Percentiles rank a stretch among this genome's conserved stretches.
Evolutionary conservation across 2,888 invertebrate genomes (phyloP).

Genomic region (Dione juno): DNA sequence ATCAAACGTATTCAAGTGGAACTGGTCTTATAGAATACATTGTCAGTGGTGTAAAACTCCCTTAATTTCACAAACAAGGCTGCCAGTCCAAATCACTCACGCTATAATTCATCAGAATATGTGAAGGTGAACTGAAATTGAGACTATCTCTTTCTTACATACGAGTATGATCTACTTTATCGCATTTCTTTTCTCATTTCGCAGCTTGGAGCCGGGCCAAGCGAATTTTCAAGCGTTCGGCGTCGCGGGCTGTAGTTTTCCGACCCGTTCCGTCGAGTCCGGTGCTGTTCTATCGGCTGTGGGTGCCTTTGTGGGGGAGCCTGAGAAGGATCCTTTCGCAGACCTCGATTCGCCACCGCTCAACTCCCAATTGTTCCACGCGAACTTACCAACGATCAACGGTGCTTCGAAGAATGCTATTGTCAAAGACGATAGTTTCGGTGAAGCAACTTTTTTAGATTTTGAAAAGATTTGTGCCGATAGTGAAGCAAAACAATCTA

Average conservation of each 20-base stretch:
- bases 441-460: slow-evolving; percentile 78
- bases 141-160: slow-evolving; percentile 77
- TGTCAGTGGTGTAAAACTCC: slow-evolving; percentile 74
- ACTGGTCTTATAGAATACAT: slow-evolving; percentile 51
- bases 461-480: slow-evolving; percentile 69
- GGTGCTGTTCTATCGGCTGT: slow-evolving; percentile 69
- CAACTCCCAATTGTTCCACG: slow-evolving; percentile 59
- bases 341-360: slow-evolving; percentile 68
- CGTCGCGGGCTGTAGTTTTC: slow-evolving; percentile 81
- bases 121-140: slow-evolving; percentile 71
- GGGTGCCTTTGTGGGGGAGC: slow-evolving; percentile 64
- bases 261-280: slow-evolving; percentile 77
- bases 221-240: slow-evolving; percentile 81
- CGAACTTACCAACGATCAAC: slow-evolving; percentile 60
- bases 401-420: slow-evolving; percentile 59
- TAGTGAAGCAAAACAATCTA: slow-evolving; percentile 68
- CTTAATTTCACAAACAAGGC: slow-evolving; percentile 72
- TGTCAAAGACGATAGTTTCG: slow-evolving; percentile 72
- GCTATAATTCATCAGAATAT: slow-evolving; percentile 79
- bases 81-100: slow-evolving; percentile 76
- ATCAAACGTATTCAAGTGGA: slow-evolving; percentile 14
- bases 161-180: slow-evolving; percentile 73
- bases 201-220: slow-evolving; percentile 84
- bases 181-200: slow-evolving; percentile 82
- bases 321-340: slow-evolving; percentile 68